Evolutionary conservation across 2,113 vertebrate species (phyloP).

Genomic region (Chamaetylas fuelleborni): DNA sequence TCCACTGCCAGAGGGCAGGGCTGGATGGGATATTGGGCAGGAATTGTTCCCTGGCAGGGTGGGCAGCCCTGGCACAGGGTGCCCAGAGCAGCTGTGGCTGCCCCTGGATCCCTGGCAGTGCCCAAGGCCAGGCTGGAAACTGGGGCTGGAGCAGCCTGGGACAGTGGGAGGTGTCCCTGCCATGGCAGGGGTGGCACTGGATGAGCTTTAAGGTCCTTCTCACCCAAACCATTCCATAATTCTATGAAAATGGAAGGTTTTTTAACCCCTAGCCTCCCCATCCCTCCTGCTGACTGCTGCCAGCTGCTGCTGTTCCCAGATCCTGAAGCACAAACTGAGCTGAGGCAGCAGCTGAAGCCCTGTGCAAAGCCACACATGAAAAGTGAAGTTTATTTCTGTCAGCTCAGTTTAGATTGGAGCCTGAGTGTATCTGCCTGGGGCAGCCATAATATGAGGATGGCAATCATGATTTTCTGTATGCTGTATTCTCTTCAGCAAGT

Average conservation of each 20-base stretch:
- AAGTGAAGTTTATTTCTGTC: background rate
- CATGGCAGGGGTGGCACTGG: accelerated
- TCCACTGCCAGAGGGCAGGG: too few species aligned
- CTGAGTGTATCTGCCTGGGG: background rate
- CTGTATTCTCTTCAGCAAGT: slow-evolving; percentile 33
- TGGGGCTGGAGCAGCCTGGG: background rate
- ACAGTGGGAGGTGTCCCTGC: accelerated
- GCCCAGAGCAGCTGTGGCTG: background rate
- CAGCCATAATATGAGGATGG: background rate
- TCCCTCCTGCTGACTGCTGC: background rate
- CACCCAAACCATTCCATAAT: background rate
- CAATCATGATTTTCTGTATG: background rate
- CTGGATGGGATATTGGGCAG: background rate
- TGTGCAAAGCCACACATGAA: background rate
- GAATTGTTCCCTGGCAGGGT: accelerated
- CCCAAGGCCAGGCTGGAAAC: background rate
- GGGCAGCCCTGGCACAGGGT: background rate
- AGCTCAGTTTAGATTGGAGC: slow-evolving; percentile 12
- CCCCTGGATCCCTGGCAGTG: background rate
- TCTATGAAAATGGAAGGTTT: background rate
- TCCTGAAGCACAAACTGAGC: background rate
- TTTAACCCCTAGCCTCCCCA: background rate
- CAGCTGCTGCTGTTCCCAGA: background rate
- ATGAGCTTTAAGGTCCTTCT: background rate
- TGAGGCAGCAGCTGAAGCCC: background rate